Evolutionary conservation across 2,113 vertebrate species (phyloP), one percentile per base, ranked within the genome.

Genomic region (Otis tarda): DNA sequence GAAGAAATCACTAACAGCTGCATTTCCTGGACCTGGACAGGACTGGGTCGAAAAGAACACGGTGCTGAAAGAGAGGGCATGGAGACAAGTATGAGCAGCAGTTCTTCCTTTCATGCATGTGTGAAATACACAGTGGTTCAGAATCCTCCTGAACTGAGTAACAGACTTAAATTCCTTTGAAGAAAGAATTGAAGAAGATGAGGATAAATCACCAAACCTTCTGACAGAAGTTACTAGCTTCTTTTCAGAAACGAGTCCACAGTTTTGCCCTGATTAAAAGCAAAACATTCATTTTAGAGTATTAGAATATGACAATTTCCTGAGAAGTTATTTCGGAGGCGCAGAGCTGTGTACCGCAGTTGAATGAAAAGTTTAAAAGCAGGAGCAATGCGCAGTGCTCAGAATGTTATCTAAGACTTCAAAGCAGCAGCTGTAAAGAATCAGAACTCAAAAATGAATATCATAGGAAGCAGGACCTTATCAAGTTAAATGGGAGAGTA

Each of bases 341-440:
- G 57, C 78, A 93, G 76, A 79, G 64, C 67, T 81, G 37, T 31
- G 45, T 84, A 49, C 50, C 65, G 81, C 28, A 39, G 70, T 31
- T 76, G 84, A 90, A 90, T 83, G 63, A 77, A 83, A 88, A 94
- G 68, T 64, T 93, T 87, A 95, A 96, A 97, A 96, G 90, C 95
- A 93, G 43, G 19, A 84, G 89, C 93, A 96, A 74, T 37, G 10
- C 67, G 84, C 67, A 57, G 69, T 82, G 74, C 71, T 85, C 47
- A 74, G 39, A 94, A 93, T 83, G 89, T 98, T 97, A 97, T 97
- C 97, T 95, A 80, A 59, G 56, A 85, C 96, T 97, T 98, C 96
- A 97, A 95, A 98, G 97, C 89, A 95, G 89, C 97, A 96, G 83
- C 96, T 97, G 95, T 87, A 86, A 97, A 94, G 89, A 97, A 91